A percentile compares a stretch with the other conserved stretches of the same genome.
Conservation (phyloP, 2,888 invertebrate genomes). For the Tetropium fuscum region DNA sequence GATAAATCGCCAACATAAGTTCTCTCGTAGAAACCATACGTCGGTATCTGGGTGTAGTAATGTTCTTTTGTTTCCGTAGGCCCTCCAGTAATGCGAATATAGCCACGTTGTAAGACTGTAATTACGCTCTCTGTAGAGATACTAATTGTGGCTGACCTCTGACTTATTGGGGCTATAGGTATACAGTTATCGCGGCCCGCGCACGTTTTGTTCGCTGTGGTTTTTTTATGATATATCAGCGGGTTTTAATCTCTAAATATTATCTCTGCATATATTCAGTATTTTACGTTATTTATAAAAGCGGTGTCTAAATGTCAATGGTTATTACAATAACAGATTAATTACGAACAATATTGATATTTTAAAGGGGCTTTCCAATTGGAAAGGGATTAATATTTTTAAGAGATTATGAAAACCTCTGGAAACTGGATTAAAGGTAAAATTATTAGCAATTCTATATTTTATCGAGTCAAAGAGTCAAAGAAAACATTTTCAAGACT, state of each 20-base stretch:
- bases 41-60: conserved; percentile 12
- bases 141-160: conserved; percentile 49
- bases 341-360: too few species aligned
- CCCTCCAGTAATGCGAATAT: conserved; percentile 30
- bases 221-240: conserved; percentile 19
- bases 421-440: too few species aligned
- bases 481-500: too few species aligned
- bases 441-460: too few species aligned
- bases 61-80: conserved; percentile 17
- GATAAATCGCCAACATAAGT: not conserved
- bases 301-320: too few species aligned
- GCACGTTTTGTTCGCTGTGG: conserved; percentile 10
- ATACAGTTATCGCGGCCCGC: conserved; percentile 41
- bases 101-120: conserved; percentile 42
- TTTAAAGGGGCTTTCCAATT: too few species aligned
- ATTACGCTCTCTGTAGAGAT: conserved; percentile 48
- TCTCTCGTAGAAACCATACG: not conserved
- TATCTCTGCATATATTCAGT: conserved; percentile 9
- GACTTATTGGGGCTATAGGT: conserved; percentile 39
- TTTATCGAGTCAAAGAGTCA: too few species aligned
- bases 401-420: too few species aligned
- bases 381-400: too few species aligned
- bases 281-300: too few species aligned
- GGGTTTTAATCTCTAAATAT: conserved; percentile 18
- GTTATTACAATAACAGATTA: too few species aligned